phyloP scores from a whole-genome alignment of 1,140 invertebrate genomes.

The Octopus bimaculoides region DNA sequence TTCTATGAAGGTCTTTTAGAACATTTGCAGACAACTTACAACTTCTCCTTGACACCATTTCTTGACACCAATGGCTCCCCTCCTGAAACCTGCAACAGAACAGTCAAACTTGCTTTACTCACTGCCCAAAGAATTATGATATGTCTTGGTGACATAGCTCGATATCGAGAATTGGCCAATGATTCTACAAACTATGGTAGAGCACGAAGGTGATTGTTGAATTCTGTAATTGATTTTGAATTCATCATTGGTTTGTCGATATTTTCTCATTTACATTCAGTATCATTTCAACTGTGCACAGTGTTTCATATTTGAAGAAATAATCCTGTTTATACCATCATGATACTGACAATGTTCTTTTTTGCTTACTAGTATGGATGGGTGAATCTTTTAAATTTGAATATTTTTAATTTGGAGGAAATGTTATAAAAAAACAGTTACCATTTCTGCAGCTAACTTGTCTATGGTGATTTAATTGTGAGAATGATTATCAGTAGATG shows the following conservation, averaged over 20 bases:
- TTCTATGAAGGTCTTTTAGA: conserved; percentile 78
- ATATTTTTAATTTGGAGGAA: too few relatives aligned
- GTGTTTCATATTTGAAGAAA: too few relatives aligned
- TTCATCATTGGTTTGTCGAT: not conserved
- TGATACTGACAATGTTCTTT: too few relatives aligned
- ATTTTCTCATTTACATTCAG: not conserved
- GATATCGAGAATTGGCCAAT: conserved; percentile 81
- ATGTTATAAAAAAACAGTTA: too few relatives aligned
- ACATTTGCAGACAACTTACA: conserved; percentile 71
- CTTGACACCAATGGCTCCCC: conserved; percentile 61
- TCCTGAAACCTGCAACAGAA: conserved; percentile 64
- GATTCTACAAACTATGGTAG: conserved; percentile 81
- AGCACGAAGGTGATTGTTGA: conserved; percentile 64
- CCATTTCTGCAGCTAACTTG: too few relatives aligned
- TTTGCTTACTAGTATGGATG: too few relatives aligned
- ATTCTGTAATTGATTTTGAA: not conserved
- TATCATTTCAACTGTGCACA: too few relatives aligned
- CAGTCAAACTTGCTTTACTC: conserved; percentile 73
- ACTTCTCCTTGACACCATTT: conserved; percentile 71
- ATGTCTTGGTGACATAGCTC: conserved; percentile 84
- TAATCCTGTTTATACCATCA: too few relatives aligned
- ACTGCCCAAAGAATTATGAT: conserved; percentile 84
- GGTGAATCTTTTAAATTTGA: too few relatives aligned
- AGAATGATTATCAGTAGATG: too few relatives aligned
- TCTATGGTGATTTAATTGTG: too few relatives aligned